Base-by-base conservation (phyloP, 2,797 vertebrate genomes). In the Microtus californicus region DNA sequence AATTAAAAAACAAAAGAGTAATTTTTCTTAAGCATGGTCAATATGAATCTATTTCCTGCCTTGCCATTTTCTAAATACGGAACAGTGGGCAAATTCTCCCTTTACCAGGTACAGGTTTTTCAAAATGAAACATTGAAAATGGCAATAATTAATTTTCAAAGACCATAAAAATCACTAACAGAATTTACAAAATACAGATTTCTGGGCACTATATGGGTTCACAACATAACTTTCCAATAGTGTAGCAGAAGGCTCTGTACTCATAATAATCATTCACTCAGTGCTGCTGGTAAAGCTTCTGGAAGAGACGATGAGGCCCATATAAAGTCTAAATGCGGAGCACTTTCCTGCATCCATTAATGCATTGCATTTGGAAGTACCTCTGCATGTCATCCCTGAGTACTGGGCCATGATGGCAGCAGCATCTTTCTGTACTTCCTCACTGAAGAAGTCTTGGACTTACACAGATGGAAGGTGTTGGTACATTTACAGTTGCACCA, bases 1-100 rank as follows among this genome's bases (percentile, higher is more conserved):
- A 89, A 77, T 63, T 95, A 56, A 96, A 87, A 13, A 45, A 86
- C 71, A 93, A 73, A 88, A 23, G 9, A 82, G 7, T 15, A 85
- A 23, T 31, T 87, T 86, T 37, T 65, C 56, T 89, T 56, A 56
- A 19, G 7, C 19, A 14, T 61, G 95, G 29, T 45, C 23, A 12
- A 10, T 61, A 65, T n/a, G 65, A 48, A 65, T 25, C 27, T 17
- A 65, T 3, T 13, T 90, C 71, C 19, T 80, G n/a, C 27, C 19
- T 91, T 93, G 59, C 27, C 48, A 59, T 76, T 92, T 96, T 21
- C 37, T 87, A 54, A 1, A 4, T 51, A 63, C 61, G 29, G 76
- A 3, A 77, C 0, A 17, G 61, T 65, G 7, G 25, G 8, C 1
- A 95, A 77, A 93, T 73, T 13, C 34, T 37, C 89, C 6, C 1